Base-by-base conservation (phyloP, 2,888 invertebrate species). In the Drosophila eohydei region DNA sequence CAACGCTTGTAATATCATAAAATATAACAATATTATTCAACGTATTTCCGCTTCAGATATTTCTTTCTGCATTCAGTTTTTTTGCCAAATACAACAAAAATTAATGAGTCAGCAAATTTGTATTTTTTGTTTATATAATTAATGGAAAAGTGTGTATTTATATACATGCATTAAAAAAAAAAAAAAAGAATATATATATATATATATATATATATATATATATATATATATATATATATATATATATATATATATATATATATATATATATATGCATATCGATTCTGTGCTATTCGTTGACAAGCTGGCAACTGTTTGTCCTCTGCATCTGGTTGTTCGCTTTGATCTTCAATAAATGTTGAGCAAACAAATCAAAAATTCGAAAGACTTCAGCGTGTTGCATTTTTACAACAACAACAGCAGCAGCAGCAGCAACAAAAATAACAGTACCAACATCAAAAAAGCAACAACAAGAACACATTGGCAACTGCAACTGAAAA, bases 301-400 rank as follows among this genome's bases (percentile, higher is more conserved):
- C 86, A 83, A 66, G 86, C 69, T 79, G 77, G 38, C 64, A 64
- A 59, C 44, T 66, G 56, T 71, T 65, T 67, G 55, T 57, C 26
- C 56, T 30, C 32, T 26, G 43, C 38, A 30, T 58, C 38, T 40
- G 43, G 43, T 32, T 56, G 58, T 80, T 54, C 66, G 76, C 88
- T 88, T 84, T 84, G 84, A 88, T 84, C 88, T 84, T 79, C 54
- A 87, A 81, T 88, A 84, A 78, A 80, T 85, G 80, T 79, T 79
- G 77, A 81, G 72, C 85, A 88, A 84, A 84, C 84, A 84, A 87
- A 84, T 87, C 88, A 82, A 71, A 71, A 72, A 64, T 66, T 71
- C 56, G 54, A 62, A 71, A 71, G 65, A 78, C 57, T 72, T 72
- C 65, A 73, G 66, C 57, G 81, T 72, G 78, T 70, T 72, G 80